A percentile compares a stretch with the other conserved stretches of the same genome.
Conservation (phyloP, 1,140 invertebrate species). For the Bactericera cockerelli region DNA sequence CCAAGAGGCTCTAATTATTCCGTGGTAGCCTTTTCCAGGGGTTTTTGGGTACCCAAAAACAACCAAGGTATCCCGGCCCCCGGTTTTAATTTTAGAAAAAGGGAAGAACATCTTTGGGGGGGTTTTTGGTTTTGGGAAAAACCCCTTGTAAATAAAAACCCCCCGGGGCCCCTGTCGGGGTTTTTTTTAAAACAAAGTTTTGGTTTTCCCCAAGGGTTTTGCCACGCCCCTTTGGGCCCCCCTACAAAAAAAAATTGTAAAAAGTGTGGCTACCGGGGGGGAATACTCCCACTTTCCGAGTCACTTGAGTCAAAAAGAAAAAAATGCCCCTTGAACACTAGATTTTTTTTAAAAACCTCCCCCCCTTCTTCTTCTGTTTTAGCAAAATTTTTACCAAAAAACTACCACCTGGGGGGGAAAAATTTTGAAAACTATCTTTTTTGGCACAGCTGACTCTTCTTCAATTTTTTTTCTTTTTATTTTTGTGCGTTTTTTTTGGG, state of each 20-base stretch:
- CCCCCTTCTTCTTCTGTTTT: slow-evolving; percentile 21
- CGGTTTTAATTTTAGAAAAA: slow-evolving; percentile 63
- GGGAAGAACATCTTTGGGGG: slow-evolving; percentile 76
- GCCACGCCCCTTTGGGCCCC: slow-evolving; percentile 90
- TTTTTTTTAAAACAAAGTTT: slow-evolving; percentile 92
- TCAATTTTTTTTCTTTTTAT: not conserved
- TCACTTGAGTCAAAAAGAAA: not conserved
- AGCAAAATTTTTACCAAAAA: slow-evolving; percentile 13
- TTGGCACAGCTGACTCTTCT: slow-evolving; percentile 12
- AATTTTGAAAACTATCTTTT: slow-evolving; percentile 39
- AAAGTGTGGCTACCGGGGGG: slow-evolving; percentile 2
- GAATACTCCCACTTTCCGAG: slow-evolving; percentile 4
- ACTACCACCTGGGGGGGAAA: slow-evolving; percentile 32
- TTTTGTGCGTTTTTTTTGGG: not conserved
- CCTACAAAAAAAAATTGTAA: slow-evolving; percentile 67
- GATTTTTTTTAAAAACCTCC: not conserved
- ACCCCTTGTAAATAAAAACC: slow-evolving; percentile 80
- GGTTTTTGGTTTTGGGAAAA: slow-evolving; percentile 82
- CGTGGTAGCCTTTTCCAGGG: slow-evolving; percentile 93
- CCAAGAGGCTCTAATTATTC: slow-evolving; percentile 82
- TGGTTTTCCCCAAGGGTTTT: no score
- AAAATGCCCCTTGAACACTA: slow-evolving; percentile 19
- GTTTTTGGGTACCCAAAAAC: slow-evolving; percentile 89
- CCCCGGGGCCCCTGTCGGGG: slow-evolving; percentile 81
- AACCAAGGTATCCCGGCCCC: slow-evolving; percentile 68